Evolutionary conservation across 2,797 vertebrate genomes (phyloP).

Genomic region (Molossus molossus): DNA sequence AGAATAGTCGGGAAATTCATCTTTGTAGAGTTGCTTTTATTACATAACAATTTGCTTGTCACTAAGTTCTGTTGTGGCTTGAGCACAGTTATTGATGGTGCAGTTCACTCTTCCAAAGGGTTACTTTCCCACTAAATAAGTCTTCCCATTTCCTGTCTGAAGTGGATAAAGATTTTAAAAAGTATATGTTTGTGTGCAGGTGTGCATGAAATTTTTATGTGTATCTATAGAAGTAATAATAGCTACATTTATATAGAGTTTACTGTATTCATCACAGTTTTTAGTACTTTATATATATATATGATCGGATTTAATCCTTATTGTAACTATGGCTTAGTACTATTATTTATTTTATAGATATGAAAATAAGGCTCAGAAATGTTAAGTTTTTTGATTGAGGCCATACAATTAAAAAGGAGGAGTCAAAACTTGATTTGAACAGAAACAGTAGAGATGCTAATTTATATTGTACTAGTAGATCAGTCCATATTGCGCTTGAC

Average conservation of each 20-base stretch:
- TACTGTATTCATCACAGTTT: background rate
- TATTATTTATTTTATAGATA: background rate
- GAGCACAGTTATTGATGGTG: background rate
- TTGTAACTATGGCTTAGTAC: background rate
- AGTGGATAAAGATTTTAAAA: background rate
- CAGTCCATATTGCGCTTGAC: background rate
- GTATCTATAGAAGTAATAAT: background rate
- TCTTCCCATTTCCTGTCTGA: background rate
- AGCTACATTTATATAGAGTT: background rate
- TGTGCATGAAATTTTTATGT: background rate
- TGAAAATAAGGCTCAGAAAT: constrained; percentile 36
- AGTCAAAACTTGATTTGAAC: background rate
- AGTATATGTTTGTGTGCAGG: background rate
- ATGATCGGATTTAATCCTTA: constrained; percentile 12
- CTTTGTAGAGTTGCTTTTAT: background rate
- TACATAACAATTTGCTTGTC: background rate
- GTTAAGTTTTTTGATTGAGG: background rate
- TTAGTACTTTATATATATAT: background rate
- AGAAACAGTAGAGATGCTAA: background rate
- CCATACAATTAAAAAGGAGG: background rate
- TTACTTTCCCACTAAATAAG: background rate
- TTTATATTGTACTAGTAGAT: background rate
- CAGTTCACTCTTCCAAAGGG: background rate
- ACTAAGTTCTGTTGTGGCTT: background rate
- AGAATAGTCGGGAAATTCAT: background rate